These are phyloP conservation scores for Hylomyscus alleni DNA, from an alignment of 2,797 vertebrate genomes.

Conservation along the genomic window DNA sequence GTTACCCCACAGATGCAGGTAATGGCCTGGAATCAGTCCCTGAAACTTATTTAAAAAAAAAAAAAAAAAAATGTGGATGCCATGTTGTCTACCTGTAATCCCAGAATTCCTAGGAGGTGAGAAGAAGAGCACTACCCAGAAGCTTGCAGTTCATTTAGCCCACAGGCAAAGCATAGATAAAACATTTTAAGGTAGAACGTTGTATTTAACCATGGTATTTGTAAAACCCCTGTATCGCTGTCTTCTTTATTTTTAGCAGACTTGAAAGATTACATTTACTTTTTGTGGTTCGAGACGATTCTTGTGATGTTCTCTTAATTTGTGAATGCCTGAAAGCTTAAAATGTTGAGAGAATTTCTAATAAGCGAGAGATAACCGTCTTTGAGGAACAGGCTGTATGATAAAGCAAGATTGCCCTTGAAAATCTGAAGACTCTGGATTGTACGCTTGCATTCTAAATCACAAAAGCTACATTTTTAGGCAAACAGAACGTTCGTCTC, in stretches of 20 bases:
- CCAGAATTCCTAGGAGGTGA: background rate
- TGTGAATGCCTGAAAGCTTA: constrained; percentile 42
- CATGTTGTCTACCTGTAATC: background rate
- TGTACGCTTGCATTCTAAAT: constrained; percentile 73
- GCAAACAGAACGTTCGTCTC: constrained; percentile 73
- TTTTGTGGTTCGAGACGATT: background rate
- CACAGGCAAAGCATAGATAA: background rate
- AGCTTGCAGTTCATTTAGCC: background rate
- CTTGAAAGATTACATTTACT: background rate
- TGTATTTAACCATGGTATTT: background rate
- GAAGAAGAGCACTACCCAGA: background rate
- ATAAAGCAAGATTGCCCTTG: constrained; percentile 47
- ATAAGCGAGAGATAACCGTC: background rate
- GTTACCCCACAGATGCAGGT: background rate
- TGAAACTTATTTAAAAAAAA: background rate
- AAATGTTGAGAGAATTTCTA: constrained; percentile 53
- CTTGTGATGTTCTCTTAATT: constrained; percentile 34
- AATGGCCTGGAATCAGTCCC: background rate
- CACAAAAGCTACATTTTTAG: constrained; percentile 77
- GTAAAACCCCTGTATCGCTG: background rate
- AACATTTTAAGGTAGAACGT: background rate
- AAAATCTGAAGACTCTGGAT: constrained; percentile 54
- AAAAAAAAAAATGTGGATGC: background rate
- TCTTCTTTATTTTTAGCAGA: background rate
- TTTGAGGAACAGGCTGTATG: background rate